Evolutionary conservation across 2,797 vertebrate species (phyloP).

Genomic region (Galago senegalensis): DNA sequence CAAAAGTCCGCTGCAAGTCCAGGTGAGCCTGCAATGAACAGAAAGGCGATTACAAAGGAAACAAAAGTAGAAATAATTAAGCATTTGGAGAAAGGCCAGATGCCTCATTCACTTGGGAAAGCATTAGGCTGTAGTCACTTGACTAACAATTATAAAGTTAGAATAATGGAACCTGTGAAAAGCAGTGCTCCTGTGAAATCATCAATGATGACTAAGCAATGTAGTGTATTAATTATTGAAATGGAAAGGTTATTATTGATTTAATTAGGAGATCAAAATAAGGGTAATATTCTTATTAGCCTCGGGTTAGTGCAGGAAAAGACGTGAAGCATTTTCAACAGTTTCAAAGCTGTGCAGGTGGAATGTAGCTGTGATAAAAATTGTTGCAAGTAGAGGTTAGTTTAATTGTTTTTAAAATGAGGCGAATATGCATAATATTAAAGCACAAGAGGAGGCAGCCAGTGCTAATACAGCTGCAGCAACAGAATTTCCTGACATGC

Average conservation of each 20-base stretch:
- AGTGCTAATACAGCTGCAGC: not conserved
- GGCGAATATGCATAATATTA: not conserved
- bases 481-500: not conserved
- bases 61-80: not conserved
- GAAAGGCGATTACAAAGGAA: not conserved
- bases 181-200: not conserved
- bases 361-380: not conserved
- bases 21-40: too few species aligned
- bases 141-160: not conserved
- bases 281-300: not conserved
- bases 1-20: too few species aligned
- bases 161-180: not conserved
- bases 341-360: not conserved
- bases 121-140: not conserved
- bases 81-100: not conserved
- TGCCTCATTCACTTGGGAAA: not conserved
- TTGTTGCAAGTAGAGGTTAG: not conserved
- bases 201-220: not conserved
- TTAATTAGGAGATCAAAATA: not conserved
- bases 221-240: not conserved
- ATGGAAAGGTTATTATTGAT: not conserved
- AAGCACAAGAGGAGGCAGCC: not conserved
- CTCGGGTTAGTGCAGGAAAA: not conserved
- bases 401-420: not conserved
- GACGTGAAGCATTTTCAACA: not conserved